Conservation (phyloP, 2,797 vertebrate species). For the Phoxinus dragarum region DNA sequence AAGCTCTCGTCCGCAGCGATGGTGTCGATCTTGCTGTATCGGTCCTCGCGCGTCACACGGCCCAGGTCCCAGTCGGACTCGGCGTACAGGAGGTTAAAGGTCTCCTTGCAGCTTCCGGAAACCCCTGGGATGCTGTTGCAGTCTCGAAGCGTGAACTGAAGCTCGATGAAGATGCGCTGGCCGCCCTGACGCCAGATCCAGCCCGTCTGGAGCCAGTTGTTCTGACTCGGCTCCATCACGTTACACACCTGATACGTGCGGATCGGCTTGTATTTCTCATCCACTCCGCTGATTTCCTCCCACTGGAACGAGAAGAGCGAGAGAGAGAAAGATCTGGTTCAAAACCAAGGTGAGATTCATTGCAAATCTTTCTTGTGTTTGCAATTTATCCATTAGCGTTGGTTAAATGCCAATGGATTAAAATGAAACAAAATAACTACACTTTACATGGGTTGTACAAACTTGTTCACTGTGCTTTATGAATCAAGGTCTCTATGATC, state of each 20-base stretch:
- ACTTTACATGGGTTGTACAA: neutral
- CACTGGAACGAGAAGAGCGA: conserved; percentile 76
- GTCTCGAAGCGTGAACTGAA: conserved; percentile 95
- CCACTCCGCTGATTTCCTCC: conserved; percentile 97
- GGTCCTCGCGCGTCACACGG: conserved; percentile 76
- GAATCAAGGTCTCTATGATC: no score
- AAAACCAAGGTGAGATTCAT: neutral
- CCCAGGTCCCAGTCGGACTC: conserved; percentile 88
- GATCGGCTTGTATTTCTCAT: conserved; percentile 92
- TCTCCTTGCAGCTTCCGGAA: conserved; percentile 93
- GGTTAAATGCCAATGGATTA: neutral
- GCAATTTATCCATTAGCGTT: no score
- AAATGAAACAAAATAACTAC: neutral
- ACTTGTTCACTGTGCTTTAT: no score
- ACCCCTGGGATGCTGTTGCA: conserved; percentile 97
- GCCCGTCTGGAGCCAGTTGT: conserved; percentile 96
- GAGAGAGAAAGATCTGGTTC: neutral
- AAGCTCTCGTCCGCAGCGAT: conserved; percentile 97
- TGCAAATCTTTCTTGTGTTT: neutral
- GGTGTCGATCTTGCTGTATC: conserved; percentile 93
- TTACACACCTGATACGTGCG: conserved; percentile 97
- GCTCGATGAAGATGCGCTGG: conserved; percentile 94
- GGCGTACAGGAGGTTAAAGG: conserved; percentile 92
- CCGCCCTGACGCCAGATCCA: conserved; percentile 89
- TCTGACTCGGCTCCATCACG: conserved; percentile 94